A percentile compares a stretch with the other conserved stretches of the same genome.
These are phyloP conservation scores for Hemiprocne comata DNA, from an alignment of 2,113 vertebrate species.

Conservation along the genomic window DNA sequence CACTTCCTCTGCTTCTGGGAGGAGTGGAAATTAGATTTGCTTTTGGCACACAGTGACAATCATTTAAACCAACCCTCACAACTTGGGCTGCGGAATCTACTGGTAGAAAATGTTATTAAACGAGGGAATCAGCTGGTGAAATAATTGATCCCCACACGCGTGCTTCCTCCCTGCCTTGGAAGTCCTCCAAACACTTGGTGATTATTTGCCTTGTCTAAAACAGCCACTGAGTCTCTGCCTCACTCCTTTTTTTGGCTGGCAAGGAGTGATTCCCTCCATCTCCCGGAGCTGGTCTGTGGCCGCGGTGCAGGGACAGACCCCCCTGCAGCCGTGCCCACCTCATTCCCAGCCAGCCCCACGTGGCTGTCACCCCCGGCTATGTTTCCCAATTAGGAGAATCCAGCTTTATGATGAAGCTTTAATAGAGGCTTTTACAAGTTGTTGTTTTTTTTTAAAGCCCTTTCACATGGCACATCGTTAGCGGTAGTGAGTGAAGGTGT, in stretches of 20 bases:
- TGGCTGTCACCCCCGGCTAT: neutral
- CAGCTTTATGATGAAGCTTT: neutral
- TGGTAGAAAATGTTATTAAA: neutral
- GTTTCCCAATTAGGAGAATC: conserved; percentile 3
- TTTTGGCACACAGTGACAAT: neutral
- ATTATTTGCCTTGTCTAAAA: neutral
- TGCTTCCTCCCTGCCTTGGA: neutral
- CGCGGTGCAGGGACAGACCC: neutral
- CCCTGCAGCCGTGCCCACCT: neutral
- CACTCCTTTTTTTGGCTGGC: neutral
- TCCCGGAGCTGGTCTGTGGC: neutral
- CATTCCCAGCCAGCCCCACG: neutral
- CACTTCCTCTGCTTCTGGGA: neutral
- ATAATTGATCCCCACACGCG: neutral
- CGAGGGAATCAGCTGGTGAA: neutral
- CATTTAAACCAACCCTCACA: neutral
- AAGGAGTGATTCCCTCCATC: neutral
- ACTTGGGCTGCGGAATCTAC: neutral
- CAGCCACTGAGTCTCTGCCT: neutral
- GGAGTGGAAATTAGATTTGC: conserved; percentile 26
- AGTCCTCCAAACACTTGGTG: neutral
- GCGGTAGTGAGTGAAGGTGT: neutral
- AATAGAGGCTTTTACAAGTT: neutral
- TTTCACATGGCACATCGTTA: neutral
- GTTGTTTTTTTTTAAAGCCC: neutral